phyloP scores from a whole-genome alignment of 2,888 invertebrate species.

The Coremacera marginata region DNA sequence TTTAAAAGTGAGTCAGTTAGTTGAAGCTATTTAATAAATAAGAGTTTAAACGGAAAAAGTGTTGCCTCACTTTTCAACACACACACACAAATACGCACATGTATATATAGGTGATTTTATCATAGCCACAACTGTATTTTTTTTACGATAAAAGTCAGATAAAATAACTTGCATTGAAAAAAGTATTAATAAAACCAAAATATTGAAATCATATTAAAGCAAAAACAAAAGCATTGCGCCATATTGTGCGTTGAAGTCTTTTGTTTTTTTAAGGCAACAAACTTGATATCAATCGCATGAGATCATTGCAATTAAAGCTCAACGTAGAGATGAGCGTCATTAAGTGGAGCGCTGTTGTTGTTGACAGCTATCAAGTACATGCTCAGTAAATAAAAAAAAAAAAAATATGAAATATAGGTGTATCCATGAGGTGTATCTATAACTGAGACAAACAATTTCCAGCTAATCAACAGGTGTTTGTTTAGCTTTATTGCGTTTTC shows the following conservation, averaged over 20 bases:
- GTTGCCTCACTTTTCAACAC: not conserved
- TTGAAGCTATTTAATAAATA: too few relatives aligned
- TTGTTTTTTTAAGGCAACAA: conserved; percentile 26
- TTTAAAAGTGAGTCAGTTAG: too few relatives aligned
- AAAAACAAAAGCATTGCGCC: not conserved
- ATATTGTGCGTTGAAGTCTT: conserved; percentile 22
- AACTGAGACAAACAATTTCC: not conserved
- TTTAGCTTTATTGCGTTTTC: not conserved
- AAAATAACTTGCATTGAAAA: not conserved
- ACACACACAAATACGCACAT: not conserved
- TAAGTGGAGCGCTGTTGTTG: not conserved
- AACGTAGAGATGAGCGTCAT: not conserved
- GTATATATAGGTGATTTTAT: not conserved
- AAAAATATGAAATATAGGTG: too few relatives aligned
- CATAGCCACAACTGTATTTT: not conserved
- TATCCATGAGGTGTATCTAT: too few relatives aligned
- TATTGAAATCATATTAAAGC: not conserved
- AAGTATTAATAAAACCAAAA: not conserved
- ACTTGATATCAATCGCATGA: conserved; percentile 23
- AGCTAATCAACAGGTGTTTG: not conserved
- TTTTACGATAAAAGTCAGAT: not conserved
- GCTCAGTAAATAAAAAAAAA: not conserved
- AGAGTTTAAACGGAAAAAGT: not conserved
- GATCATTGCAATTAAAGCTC: conserved; percentile 15
- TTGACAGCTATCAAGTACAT: not conserved